A percentile compares a stretch with the other conserved stretches of the same genome.
These are phyloP conservation scores for Hypocryptadius cinnamomeus DNA, from an alignment of 2,113 vertebrate species.

Conservation along the genomic window DNA sequence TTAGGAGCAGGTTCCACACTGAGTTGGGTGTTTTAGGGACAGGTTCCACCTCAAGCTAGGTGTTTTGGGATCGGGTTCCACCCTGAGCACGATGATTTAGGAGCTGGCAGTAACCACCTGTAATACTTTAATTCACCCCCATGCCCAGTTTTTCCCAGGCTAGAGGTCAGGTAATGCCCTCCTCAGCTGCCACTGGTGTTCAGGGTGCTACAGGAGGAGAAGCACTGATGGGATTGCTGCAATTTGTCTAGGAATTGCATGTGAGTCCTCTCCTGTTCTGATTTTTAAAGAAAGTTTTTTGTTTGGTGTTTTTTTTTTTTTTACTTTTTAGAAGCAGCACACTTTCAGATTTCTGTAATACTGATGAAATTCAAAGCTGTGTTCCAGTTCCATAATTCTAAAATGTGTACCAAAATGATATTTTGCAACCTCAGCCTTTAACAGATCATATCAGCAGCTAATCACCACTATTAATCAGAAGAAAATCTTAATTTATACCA, in stretches of 20 bases:
- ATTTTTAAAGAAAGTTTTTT: background rate
- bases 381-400: background rate
- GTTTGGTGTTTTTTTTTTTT: background rate
- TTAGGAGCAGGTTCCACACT: too few relatives aligned
- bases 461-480: background rate
- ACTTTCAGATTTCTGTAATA: background rate
- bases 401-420: background rate
- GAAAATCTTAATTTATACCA: background rate
- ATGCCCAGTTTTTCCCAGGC: background rate
- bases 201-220: background rate
- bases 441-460: background rate
- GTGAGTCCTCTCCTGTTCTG: background rate
- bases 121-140: background rate
- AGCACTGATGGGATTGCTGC: background rate
- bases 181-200: background rate
- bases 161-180: background rate
- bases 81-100: background rate
- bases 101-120: background rate
- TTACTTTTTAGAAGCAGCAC: background rate
- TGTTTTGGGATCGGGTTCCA: rapidly evolving
- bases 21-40: too few relatives aligned
- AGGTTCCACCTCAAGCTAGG: rapidly evolving
- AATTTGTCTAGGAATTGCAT: background rate
- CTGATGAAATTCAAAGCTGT: background rate
- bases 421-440: background rate